phyloP scores from a whole-genome alignment of 2,113 vertebrate genomes.

The Irena cyanogastra region DNA sequence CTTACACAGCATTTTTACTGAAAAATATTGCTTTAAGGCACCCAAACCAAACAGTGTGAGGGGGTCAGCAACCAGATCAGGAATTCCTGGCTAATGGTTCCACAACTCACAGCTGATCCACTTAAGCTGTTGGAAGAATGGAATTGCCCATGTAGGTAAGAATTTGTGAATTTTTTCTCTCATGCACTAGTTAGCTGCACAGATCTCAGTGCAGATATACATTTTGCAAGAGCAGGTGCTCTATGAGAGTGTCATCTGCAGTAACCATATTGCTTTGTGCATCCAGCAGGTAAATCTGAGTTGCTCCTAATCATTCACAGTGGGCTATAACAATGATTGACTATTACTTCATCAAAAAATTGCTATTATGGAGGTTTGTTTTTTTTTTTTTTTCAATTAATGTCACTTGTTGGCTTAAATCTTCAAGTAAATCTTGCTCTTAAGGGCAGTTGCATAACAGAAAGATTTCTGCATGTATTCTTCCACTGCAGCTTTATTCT shows the following conservation, averaged over 20 bases:
- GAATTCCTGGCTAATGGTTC: background rate
- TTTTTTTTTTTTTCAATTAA: background rate
- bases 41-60: background rate
- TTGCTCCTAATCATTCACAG: conserved; percentile 40
- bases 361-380: background rate
- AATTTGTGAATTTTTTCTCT: background rate
- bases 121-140: background rate
- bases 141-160: background rate
- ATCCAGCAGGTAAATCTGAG: conserved; percentile 33
- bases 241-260: conserved; percentile 36
- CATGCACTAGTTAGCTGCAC: background rate
- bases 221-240: conserved; percentile 30
- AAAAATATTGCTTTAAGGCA: background rate
- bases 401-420: background rate
- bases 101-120: background rate
- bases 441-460: background rate
- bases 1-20: background rate
- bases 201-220: background rate
- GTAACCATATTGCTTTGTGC: conserved; percentile 37
- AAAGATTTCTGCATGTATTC: background rate
- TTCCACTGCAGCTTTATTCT: background rate
- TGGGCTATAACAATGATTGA: background rate
- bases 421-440: background rate
- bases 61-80: background rate
- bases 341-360: conserved; percentile 14